phyloP scores from a whole-genome alignment of 2,888 invertebrate species.

The Diabrotica balteata region DNA sequence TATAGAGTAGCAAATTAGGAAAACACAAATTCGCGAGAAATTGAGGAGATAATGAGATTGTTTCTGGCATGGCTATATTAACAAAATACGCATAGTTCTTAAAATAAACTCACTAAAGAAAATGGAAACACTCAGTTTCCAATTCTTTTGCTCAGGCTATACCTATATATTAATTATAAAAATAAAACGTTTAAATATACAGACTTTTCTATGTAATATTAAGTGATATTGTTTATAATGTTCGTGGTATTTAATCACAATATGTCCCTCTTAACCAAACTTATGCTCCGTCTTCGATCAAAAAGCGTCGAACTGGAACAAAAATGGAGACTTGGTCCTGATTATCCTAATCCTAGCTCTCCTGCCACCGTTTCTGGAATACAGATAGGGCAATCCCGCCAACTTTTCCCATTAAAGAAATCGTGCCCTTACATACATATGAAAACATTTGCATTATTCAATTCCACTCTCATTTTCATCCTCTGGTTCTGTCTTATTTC shows the following conservation, averaged over 20 bases:
- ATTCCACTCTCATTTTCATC: slow-evolving; percentile 45
- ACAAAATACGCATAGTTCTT: no score
- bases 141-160: no score
- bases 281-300: slow-evolving; percentile 3
- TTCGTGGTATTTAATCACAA: not conserved
- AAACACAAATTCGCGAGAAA: no score
- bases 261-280: not conserved
- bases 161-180: no score
- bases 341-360: slow-evolving; percentile 54
- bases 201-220: no score
- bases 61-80: no score
- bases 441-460: slow-evolving; percentile 57
- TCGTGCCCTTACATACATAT: slow-evolving; percentile 57
- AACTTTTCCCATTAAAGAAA: slow-evolving; percentile 58
- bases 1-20: no score
- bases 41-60: no score
- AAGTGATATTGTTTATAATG: no score
- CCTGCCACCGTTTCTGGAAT: slow-evolving; percentile 52
- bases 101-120: no score
- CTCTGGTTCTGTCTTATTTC: slow-evolving; percentile 11
- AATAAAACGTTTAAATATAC: no score
- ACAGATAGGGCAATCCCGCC: slow-evolving; percentile 54
- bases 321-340: slow-evolving; percentile 49
- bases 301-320: slow-evolving; percentile 50
- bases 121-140: no score